Evolutionary conservation across 2,113 vertebrate species (phyloP).

Genomic region (Cygnus atratus): DNA sequence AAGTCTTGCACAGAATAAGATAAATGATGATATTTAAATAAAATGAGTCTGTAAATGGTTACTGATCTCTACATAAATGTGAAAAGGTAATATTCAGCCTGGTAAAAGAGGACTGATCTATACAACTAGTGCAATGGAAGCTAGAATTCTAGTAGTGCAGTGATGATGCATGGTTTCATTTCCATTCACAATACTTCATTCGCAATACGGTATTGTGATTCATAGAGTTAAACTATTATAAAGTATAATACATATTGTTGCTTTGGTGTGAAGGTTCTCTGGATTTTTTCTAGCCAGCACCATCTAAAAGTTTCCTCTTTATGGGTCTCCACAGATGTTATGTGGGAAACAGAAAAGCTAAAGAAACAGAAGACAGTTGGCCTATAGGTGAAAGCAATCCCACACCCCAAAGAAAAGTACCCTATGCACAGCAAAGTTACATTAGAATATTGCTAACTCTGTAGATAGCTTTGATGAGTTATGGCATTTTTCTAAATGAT

Average conservation of each 20-base stretch:
- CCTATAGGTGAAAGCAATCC: background rate
- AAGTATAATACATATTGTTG: background rate
- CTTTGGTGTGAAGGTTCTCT: background rate
- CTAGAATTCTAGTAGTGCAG: background rate
- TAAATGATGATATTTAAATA: background rate
- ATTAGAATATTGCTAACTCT: background rate
- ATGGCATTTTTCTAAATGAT: background rate
- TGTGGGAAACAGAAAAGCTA: background rate
- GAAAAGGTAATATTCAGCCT: background rate
- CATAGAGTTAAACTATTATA: background rate
- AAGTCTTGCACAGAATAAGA: background rate
- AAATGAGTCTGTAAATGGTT: constrained; percentile 1
- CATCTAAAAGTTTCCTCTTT: background rate
- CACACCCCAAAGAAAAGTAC: background rate
- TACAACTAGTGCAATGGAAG: background rate
- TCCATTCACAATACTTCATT: background rate
- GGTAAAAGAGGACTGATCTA: background rate
- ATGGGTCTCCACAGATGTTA: background rate
- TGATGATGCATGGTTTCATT: background rate
- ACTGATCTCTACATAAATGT: background rate
- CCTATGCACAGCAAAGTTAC: background rate
- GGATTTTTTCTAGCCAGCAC: background rate
- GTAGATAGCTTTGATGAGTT: background rate
- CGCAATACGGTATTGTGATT: background rate
- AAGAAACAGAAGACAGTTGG: background rate